Conservation (phyloP, 2,113 vertebrate genomes). For the Tor tambroides region DNA sequence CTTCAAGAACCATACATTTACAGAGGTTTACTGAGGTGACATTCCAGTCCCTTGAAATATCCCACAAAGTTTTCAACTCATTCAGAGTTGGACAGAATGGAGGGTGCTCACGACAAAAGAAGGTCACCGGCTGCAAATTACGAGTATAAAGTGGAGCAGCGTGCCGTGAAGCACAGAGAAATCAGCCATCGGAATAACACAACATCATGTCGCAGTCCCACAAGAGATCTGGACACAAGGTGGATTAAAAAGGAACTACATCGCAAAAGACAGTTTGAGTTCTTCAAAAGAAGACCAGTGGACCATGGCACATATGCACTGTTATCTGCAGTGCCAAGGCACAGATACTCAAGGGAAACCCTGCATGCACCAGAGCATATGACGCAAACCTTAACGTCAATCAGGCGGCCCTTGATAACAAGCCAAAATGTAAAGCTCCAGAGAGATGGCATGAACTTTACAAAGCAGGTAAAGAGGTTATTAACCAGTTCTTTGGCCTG, state of each 20-base stretch:
- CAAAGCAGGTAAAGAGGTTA: conserved; percentile 48
- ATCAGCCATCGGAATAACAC: conserved; percentile 74
- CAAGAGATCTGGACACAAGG: conserved; percentile 61
- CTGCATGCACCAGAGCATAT: conserved; percentile 4
- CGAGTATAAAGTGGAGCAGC: conserved; percentile 66
- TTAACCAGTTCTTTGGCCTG: background rate
- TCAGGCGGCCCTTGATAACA: conserved; percentile 49
- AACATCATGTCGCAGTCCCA: conserved; percentile 76
- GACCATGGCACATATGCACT: conserved; percentile 50
- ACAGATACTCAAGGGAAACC: conserved; percentile 37
- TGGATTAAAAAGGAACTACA: conserved; percentile 69
- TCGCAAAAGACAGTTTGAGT: conserved; percentile 74
- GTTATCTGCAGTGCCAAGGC: conserved; percentile 32
- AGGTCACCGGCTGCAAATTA: conserved; percentile 57
- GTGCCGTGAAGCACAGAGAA: conserved; percentile 71
- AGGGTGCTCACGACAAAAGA: conserved; percentile 45
- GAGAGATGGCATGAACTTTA: conserved; percentile 44
- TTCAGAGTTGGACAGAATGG: conserved; percentile 63
- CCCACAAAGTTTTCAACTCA: conserved; percentile 30
- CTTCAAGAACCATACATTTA: background rate
- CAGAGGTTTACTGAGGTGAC: conserved; percentile 13
- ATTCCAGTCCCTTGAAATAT: background rate
- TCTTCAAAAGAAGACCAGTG: conserved; percentile 72
- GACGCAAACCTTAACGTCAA: conserved; percentile 47
- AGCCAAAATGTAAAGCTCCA: conserved; percentile 41